Percentiles rank a stretch among this genome's conserved stretches.
phyloP scores from a whole-genome alignment of 2,113 vertebrate genomes.

The Xyliphius kryptos region DNA sequence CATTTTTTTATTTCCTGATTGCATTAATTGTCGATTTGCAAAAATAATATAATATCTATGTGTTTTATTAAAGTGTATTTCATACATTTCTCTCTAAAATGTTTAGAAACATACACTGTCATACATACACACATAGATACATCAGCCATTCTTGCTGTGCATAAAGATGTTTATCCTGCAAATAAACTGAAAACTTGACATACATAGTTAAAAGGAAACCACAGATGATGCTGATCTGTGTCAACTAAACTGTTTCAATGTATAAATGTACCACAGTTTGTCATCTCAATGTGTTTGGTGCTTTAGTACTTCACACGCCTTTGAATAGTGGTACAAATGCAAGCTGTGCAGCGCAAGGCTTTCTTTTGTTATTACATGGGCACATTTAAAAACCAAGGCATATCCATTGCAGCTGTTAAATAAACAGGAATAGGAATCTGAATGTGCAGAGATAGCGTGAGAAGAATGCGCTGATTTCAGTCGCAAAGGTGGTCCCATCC shows the following conservation, averaged over 20 bases:
- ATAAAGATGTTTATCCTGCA: constrained; percentile 24
- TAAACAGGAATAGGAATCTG: constrained; percentile 19
- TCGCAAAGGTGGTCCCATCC: constrained; percentile 43
- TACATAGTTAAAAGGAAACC: constrained; percentile 24
- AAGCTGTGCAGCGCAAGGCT: too few species aligned
- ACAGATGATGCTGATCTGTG: constrained; percentile 27
- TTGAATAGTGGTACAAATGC: too few species aligned
- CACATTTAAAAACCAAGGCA: constrained; percentile 16
- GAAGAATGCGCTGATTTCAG: constrained; percentile 31
- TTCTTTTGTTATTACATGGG: constrained; percentile 10
- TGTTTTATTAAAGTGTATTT: too few species aligned
- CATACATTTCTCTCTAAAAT: too few species aligned
- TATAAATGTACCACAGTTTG: constrained; percentile 16
- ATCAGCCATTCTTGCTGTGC: constrained; percentile 14
- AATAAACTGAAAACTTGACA: constrained; percentile 15
- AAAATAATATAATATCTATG: too few species aligned
- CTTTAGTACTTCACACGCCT: too few species aligned
- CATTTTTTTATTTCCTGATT: too few species aligned
- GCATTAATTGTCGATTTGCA: too few species aligned
- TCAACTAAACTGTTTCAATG: constrained; percentile 11
- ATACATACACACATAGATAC: too few species aligned
- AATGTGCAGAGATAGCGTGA: constrained; percentile 23
- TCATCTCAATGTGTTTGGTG: too few species aligned
- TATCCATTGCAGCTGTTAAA: constrained; percentile 5
- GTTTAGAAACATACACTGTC: too few species aligned